Conservation (phyloP, 2,113 vertebrate species). For the Pachypanchax playfairii region DNA sequence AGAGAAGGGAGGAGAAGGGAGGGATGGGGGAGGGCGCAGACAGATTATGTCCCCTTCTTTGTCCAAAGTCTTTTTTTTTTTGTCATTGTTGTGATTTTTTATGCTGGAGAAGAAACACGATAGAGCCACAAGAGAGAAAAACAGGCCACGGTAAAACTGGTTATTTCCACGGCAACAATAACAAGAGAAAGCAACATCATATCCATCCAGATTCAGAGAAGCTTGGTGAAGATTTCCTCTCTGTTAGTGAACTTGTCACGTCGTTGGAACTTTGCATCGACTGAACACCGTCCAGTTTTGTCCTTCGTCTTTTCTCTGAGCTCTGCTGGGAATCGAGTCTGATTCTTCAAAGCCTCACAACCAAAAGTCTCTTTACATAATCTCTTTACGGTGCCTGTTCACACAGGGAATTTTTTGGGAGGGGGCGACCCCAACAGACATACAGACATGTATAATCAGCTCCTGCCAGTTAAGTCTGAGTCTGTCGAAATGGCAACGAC, state of each 20-base stretch:
- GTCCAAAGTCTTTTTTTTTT: conserved; percentile 55
- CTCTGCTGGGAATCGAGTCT: too few species aligned
- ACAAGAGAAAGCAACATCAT: conserved; percentile 74
- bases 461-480: conserved; percentile 56
- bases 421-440: conserved; percentile 47
- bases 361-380: conserved; percentile 67
- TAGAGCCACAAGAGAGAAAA: conserved; percentile 75
- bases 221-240: conserved; percentile 62
- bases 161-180: conserved; percentile 74
- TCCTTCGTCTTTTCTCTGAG: conserved; percentile 45
- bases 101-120: conserved; percentile 77
- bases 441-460: conserved; percentile 61
- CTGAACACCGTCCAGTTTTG: conserved; percentile 43
- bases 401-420: conserved; percentile 44
- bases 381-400: conserved; percentile 63
- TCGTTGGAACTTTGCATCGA: conserved; percentile 30
- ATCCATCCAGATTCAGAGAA: conserved; percentile 59
- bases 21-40: conserved; percentile 20
- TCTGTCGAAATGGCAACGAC: conserved; percentile 66
- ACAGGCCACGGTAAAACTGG: conserved; percentile 77
- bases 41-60: conserved; percentile 57
- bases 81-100: conserved; percentile 51
- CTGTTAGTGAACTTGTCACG: conserved; percentile 43
- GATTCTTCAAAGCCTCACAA: conserved; percentile 65
- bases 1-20: conserved; percentile 21